phyloP scores from a whole-genome alignment of 2,888 invertebrate genomes.

The Hipparchia sbordonii region DNA sequence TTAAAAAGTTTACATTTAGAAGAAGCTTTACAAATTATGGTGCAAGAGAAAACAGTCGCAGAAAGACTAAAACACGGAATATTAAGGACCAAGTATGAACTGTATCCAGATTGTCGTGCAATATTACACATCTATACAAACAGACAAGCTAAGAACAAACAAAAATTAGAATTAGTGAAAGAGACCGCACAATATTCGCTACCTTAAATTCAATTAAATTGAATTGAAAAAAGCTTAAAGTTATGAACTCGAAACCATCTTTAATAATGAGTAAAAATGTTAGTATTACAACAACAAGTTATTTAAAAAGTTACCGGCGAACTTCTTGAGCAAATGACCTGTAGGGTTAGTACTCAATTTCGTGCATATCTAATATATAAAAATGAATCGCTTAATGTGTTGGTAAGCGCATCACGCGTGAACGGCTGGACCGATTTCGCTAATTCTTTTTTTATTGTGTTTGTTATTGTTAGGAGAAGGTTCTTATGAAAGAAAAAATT shows the following conservation, averaged over 20 bases:
- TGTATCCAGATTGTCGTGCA: constrained; percentile 72
- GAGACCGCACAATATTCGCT: neutral
- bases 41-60: constrained; percentile 59
- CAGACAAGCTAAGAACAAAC: constrained; percentile 42
- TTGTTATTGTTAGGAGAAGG: too few species aligned
- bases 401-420: too few species aligned
- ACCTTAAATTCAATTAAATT: neutral
- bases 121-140: constrained; percentile 68
- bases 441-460: too few species aligned
- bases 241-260: neutral
- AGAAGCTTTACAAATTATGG: constrained; percentile 64
- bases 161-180: constrained; percentile 27
- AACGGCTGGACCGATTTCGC: too few species aligned
- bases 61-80: constrained; percentile 62
- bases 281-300: too few species aligned
- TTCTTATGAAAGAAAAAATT: too few species aligned
- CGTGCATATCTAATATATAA: too few species aligned
- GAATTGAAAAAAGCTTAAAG: neutral
- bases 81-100: constrained; percentile 62
- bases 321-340: too few species aligned
- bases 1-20: constrained; percentile 59
- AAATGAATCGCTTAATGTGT: too few species aligned
- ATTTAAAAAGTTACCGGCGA: too few species aligned
- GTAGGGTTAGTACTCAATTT: too few species aligned
- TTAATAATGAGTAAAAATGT: neutral